Percentiles rank a stretch among this genome's conserved stretches.
phyloP scores from a whole-genome alignment of 2,888 invertebrate species.

The Dilophus febrilis region DNA sequence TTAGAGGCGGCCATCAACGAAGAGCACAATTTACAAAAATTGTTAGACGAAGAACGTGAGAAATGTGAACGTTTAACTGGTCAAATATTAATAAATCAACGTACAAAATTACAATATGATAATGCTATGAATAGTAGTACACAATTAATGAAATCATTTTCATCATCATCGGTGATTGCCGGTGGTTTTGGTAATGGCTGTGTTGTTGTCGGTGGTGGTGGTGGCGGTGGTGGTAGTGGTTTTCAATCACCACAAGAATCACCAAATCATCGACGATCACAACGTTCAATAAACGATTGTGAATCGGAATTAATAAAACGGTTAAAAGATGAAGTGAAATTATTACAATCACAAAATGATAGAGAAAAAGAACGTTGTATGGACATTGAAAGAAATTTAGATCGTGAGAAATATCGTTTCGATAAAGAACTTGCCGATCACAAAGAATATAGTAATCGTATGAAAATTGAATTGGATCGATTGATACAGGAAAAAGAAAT shows the following conservation, averaged over 20 bases:
- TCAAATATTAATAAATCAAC: slow-evolving; percentile 25
- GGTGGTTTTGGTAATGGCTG: too few species aligned
- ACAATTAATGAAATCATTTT: slow-evolving; percentile 22
- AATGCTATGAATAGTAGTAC: slow-evolving; percentile 16
- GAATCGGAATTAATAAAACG: slow-evolving; percentile 34
- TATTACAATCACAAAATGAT: slow-evolving; percentile 35
- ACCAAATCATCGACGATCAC: neutral
- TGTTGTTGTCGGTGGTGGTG: too few species aligned
- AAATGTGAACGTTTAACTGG: slow-evolving; percentile 33
- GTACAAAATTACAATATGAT: slow-evolving; percentile 17
- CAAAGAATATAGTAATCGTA: slow-evolving; percentile 27
- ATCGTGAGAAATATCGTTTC: slow-evolving; percentile 29
- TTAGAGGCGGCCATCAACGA: slow-evolving; percentile 45
- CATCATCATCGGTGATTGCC: slow-evolving; percentile 24
- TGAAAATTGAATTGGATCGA: slow-evolving; percentile 28
- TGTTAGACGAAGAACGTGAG: slow-evolving; percentile 36
- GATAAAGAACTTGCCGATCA: slow-evolving; percentile 27
- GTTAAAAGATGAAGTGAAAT: slow-evolving; percentile 33
- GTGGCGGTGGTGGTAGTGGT: too few species aligned
- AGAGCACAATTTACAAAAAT: slow-evolving; percentile 43
- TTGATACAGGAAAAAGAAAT: slow-evolving; percentile 24
- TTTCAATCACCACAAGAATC: slow-evolving; percentile 20
- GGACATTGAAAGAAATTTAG: slow-evolving; percentile 31
- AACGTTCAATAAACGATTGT: slow-evolving; percentile 15
- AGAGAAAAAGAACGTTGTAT: slow-evolving; percentile 32